Evolutionary conservation across 1,140 invertebrate species (phyloP).

Genomic region (Portunus trituberculatus): DNA sequence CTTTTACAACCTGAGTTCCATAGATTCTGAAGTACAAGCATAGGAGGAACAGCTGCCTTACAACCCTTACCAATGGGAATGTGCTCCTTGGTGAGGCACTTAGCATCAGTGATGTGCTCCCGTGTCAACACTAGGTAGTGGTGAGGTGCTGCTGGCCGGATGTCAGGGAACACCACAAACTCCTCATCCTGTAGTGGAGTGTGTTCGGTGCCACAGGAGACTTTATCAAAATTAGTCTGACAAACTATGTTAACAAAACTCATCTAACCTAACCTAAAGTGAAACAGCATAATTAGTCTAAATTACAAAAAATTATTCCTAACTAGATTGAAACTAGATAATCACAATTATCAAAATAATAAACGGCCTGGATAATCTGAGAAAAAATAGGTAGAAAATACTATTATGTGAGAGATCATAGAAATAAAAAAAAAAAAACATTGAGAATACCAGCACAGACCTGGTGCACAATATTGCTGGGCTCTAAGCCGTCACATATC

Average conservation of each 20-base stretch:
- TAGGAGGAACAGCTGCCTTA: conserved; percentile 79
- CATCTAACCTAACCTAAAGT: too few relatives aligned
- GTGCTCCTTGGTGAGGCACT: conserved; percentile 85
- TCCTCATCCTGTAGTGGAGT: conserved; percentile 86
- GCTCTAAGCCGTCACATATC: conserved; percentile 59
- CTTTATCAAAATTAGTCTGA: neutral
- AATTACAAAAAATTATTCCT: too few relatives aligned
- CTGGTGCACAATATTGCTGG: conserved; percentile 63
- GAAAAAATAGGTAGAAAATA: too few relatives aligned
- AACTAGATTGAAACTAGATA: too few relatives aligned
- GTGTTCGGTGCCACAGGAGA: neutral
- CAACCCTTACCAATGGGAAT: conserved; percentile 85
- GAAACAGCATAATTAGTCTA: too few relatives aligned
- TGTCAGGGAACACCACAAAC: conserved; percentile 90
- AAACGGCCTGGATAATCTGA: too few relatives aligned
- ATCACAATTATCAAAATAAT: too few relatives aligned
- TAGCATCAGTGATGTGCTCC: conserved; percentile 88
- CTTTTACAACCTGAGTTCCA: too few relatives aligned
- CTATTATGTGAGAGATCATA: too few relatives aligned
- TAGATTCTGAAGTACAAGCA: neutral
- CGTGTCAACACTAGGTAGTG: conserved; percentile 92
- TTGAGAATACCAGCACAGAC: neutral
- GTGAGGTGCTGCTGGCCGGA: conserved; percentile 89
- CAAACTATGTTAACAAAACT: neutral
- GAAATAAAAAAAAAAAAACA: too few relatives aligned